Evolutionary conservation across 2,888 invertebrate species (phyloP), one percentile per base, ranked within the genome.

Genomic region (Leptopilina drosophilae): DNA sequence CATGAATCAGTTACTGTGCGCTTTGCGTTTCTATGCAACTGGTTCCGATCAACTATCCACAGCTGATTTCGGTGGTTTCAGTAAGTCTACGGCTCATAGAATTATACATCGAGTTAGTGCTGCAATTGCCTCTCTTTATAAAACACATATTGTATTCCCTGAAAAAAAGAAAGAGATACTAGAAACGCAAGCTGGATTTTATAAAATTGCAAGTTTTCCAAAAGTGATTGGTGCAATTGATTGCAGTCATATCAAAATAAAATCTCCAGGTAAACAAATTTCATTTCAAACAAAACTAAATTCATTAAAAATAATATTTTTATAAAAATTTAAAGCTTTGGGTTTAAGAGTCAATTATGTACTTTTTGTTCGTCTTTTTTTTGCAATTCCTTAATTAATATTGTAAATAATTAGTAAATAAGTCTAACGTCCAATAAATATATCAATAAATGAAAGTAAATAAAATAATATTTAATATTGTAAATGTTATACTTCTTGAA

Each of bases 201-300:
- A 79, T 79, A 78, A 82, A 46, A 82, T 76, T 42, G 81, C 81
- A 49, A 81, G 84, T 26, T 53, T 83, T 59, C 81, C 82, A 26
- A 78, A 77, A n/a, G 76, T 84, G 42, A 79, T 82, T 77, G 83
- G 84, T 59, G 78, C 81, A n/a, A 81, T 83, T 64, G 82, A 83
- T 64, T 84, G 82, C 62, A 84, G 82, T 6, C 82, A 82, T 62
- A 77, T 84, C 12, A 56, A 56, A 56, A 56, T 56, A 56, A 56
- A 56, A 56, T 56, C 56, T 56, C 56, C 56, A 56, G 56, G 56
- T 56, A 56, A 56, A 56, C 14, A 6, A 12, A 12, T 56, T 12
- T n/a, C n/a, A 56, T 56, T 56, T n/a, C 14, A n/a, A n/a, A 12
- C 0, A 56, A 46, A 46, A 46, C 7, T 46, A 46, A 46, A 46